Evolutionary conservation across 2,113 vertebrate genomes (phyloP), one percentile per base, ranked within the genome.

Genomic region (Ornithorhynchus anatinus): DNA sequence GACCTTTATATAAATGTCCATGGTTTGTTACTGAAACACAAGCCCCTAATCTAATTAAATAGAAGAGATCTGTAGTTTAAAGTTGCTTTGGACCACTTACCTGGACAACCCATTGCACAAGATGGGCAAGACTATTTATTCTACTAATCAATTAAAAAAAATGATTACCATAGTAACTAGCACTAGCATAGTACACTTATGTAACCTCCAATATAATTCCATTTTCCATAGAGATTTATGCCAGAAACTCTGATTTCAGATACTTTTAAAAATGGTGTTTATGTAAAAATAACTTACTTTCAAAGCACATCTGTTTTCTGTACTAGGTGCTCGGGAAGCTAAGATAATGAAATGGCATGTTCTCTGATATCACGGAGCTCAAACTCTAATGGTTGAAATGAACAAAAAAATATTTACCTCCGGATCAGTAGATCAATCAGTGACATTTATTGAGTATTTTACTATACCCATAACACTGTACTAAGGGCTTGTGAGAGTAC

Each of bases 81-180:
- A 59, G 17, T 20, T 42, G 47, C 48, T 45, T 64, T 70, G 57
- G 50, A 47, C 67, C 77, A 40, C 27, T 85, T 62, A 84, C 84
- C 57, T 63, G 64, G 25, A 59, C 51, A 72, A 53, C 22, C 77
- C 38, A 69, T 79, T 79, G 79, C 53, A 57, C 32, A 69, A 70
- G 58, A 81, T 80, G 84, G 84, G 40, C 35, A 70, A 86, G 31
- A 56, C n/a, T 86, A 66, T 86, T 90, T 86, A 72, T 42, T 81
- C 8, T 74, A 72, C 29, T 81, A 81, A 81, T 87, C 76, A 81
- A 87, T 84, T n/a, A 84, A 69, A 52, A 91, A 82, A 44, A 36
- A 31, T 84, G 4, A 44, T 90, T 89, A 56, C 82, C 19, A 69
- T 84, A 74, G 80, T 68, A 89, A 89, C 80, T 56, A 37, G 60